Evolutionary conservation across 2,113 vertebrate species (phyloP).

Genomic region (Rhombomys opimus): DNA sequence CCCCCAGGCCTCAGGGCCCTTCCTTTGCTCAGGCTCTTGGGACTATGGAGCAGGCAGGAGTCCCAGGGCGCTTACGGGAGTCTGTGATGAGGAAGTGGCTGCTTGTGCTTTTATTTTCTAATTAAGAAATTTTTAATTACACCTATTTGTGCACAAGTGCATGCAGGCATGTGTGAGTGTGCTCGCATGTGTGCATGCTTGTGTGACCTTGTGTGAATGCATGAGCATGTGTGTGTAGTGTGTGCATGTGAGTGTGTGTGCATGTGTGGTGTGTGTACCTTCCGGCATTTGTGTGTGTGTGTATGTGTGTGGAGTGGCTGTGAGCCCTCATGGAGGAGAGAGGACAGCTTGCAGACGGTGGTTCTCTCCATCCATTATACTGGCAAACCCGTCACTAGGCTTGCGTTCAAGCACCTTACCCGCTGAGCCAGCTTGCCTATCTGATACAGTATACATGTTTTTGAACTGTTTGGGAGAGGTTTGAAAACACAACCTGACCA

Average conservation of each 20-base stretch:
- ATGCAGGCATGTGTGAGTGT: neutral
- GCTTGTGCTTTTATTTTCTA: neutral
- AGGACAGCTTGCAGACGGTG: neutral
- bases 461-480: conserved; percentile 24
- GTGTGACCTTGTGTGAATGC: too few relatives aligned
- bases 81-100: neutral
- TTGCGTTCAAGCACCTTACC: neutral
- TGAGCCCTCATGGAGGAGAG: neutral
- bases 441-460: neutral
- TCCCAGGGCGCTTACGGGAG: neutral
- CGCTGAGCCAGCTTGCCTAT: neutral
- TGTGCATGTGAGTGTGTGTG: neutral
- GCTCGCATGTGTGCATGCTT: neutral
- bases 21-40: neutral
- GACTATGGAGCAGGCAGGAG: neutral
- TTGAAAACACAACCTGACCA: conserved; percentile 10
- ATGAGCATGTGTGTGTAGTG: neutral
- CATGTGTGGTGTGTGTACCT: neutral
- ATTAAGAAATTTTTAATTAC: neutral
- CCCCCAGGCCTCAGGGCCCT: neutral
- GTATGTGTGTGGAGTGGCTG: too few relatives aligned
- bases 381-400: neutral
- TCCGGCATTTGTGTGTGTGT: neutral
- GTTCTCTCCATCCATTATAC: neutral
- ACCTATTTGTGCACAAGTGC: neutral